Base-by-base conservation (phyloP, 2,888 invertebrate genomes). In the Lottia gigantea region DNA sequence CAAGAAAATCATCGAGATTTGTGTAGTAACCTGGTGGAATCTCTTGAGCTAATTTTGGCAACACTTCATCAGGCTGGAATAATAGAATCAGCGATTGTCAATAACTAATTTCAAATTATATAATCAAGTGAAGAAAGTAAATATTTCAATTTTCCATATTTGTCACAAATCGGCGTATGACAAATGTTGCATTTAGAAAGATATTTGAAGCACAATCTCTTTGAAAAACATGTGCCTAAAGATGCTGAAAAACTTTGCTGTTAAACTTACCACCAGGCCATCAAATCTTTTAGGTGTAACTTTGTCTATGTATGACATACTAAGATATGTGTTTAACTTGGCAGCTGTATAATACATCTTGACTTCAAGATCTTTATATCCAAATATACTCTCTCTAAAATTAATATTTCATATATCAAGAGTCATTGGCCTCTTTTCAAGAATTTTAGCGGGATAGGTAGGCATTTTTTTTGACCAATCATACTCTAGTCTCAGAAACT, bases 301-400 rank as follows among this genome's bases (percentile, higher is more conserved):
- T 89, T 93, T 93, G 68, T 93, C 92, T 14, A 92, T 90, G 86
- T 94, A 95, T 66, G 92, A 91, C 80, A 95, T 91, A 68, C 93
- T 93, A 67, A 97, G 89, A 85, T 94, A 97, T 68, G 95, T 94
- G 81, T 93, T 92, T 72, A 97, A 90, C 74, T 92, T 92, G 25
- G 93, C 94, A 68, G 96, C 95, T 73, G 93, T 93, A 86, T 95
- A 96, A 85, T 93, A 93, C 3, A 97, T 89, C 75, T 93, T 91
- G 3, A 97, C 92, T 72, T 91, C 91, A 47, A 98, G 90, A 83
- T 95, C 94, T 84, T 93, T 93, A 87, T 96, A 98, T 3, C 98
- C 98, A 90, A 96, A 97, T 87, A 98, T 96, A 74, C 92, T 94
- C 90, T 98, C 98, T 83, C 92, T 92, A 84, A 46, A 89, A 88